Evolutionary conservation across 2,797 vertebrate species (phyloP).

Genomic region (Phrynocephalus forsythii): DNA sequence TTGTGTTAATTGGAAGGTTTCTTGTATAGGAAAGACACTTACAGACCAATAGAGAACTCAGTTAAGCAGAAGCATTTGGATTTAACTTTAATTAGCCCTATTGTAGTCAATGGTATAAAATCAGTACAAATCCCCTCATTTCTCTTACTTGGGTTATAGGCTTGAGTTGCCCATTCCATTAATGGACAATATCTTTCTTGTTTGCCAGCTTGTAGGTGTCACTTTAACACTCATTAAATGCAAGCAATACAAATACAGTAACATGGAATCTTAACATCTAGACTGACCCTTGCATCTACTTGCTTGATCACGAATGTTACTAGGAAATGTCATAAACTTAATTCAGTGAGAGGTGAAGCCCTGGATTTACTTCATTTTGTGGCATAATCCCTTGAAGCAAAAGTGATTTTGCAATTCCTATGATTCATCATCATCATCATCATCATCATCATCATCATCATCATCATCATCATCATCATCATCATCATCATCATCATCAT

Average conservation of each 20-base stretch:
- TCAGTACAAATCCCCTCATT: conserved; percentile 13
- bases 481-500: too few species aligned
- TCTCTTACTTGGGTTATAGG: conserved; percentile 19
- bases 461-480: too few species aligned
- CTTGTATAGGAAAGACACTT: conserved; percentile 18
- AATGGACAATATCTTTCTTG: conserved; percentile 12
- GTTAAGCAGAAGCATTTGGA: conserved; percentile 12
- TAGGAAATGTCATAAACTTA: neutral
- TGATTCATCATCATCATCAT: neutral
- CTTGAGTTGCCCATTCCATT: conserved; percentile 6
- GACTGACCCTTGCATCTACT: conserved; percentile 39
- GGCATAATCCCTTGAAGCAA: neutral
- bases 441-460: too few species aligned
- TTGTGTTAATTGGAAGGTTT: conserved; percentile 22
- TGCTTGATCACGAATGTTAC: conserved; percentile 24
- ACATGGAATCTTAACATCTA: neutral
- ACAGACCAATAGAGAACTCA: conserved; percentile 5
- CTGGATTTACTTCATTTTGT: neutral
- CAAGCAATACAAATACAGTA: neutral
- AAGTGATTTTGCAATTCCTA: neutral
- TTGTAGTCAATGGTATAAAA: conserved; percentile 24
- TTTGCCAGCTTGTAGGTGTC: conserved; percentile 18
- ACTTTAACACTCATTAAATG: neutral
- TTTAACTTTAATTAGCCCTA: conserved; percentile 33
- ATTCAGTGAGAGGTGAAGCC: neutral